A percentile compares a stretch with the other conserved stretches of the same genome.
Conservation (phyloP, 2,797 vertebrate species). For the Loriculus beryllinus region DNA sequence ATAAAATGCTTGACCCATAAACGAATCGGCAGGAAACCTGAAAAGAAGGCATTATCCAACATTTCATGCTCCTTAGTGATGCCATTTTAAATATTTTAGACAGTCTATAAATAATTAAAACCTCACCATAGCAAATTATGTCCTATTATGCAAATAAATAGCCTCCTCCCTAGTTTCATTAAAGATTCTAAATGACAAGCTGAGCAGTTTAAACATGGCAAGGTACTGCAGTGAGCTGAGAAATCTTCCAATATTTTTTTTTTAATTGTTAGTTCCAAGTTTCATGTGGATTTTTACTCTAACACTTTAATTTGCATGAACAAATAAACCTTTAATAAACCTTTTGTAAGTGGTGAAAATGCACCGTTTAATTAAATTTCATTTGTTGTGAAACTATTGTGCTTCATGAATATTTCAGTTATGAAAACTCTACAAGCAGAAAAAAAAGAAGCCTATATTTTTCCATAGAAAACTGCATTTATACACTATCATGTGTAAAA, state of each 20-base stretch:
- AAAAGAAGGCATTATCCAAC: slow-evolving; percentile 80
- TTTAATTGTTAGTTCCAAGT: slow-evolving; percentile 76
- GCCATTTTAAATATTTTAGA: slow-evolving; percentile 82
- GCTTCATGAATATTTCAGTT: slow-evolving; percentile 75
- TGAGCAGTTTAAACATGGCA: slow-evolving; percentile 74
- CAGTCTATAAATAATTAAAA: slow-evolving; percentile 84
- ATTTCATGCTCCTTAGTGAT: slow-evolving; percentile 79
- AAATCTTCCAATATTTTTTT: slow-evolving; percentile 72
- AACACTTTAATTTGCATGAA: slow-evolving; percentile 78
- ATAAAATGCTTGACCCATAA: slow-evolving; percentile 80
- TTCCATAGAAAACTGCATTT: not conserved
- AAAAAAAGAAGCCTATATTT: not conserved
- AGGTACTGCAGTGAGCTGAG: slow-evolving; percentile 70
- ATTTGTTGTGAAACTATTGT: slow-evolving; percentile 73
- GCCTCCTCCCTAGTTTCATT: slow-evolving; percentile 81
- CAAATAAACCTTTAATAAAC: slow-evolving; percentile 82
- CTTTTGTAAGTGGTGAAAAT: slow-evolving; percentile 75
- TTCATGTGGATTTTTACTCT: slow-evolving; percentile 78
- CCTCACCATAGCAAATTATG: slow-evolving; percentile 81
- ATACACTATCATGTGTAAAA: not conserved
- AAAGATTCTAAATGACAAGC: slow-evolving; percentile 80
- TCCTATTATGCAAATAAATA: slow-evolving; percentile 87
- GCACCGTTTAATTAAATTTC: slow-evolving; percentile 79
- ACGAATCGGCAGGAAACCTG: slow-evolving; percentile 74
- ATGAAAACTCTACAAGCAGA: slow-evolving; percentile 46